These are phyloP conservation scores for Cynodonichthys magdalenae DNA, from an alignment of 2,797 vertebrate genomes.

Conservation along the genomic window DNA sequence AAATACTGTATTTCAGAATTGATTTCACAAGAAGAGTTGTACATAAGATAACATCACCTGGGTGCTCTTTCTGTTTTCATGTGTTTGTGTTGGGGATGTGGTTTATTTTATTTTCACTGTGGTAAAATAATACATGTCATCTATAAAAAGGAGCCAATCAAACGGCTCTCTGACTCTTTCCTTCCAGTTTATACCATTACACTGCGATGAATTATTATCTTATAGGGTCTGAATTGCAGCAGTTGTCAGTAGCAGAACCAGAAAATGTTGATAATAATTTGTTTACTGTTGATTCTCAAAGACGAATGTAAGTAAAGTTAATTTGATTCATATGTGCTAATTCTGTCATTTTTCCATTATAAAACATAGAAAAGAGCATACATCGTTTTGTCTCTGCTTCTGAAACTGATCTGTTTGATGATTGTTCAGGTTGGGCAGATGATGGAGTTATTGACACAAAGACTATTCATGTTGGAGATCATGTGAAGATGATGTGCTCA, in stretches of 20 bases:
- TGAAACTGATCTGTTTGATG: not conserved
- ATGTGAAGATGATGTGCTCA: slow-evolving; percentile 12
- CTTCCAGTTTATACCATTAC: slow-evolving; percentile 35
- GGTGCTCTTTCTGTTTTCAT: too few species aligned
- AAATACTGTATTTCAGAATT: too few species aligned
- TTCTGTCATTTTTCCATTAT: not conserved
- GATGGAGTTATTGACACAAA: not conserved
- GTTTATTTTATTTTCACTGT: slow-evolving; percentile 30
- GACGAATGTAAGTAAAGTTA: slow-evolving; percentile 13
- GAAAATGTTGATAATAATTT: slow-evolving; percentile 37
- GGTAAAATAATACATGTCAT: not conserved
- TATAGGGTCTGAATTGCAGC: not conserved
- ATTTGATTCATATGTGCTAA: not conserved
- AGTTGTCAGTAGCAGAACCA: not conserved
- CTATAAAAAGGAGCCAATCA: slow-evolving; percentile 34
- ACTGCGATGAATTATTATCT: not conserved
- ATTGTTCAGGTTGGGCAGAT: slow-evolving; percentile 33
- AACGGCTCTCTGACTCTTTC: not conserved
- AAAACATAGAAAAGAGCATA: too few species aligned
- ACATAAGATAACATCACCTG: too few species aligned
- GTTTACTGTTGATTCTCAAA: slow-evolving; percentile 9
- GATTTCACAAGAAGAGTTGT: too few species aligned
- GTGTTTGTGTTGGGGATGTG: slow-evolving; percentile 16
- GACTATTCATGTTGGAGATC: not conserved
- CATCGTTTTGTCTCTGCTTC: too few species aligned